Evolutionary conservation across 2,888 invertebrate species (phyloP).

Genomic region (Formica aserva): DNA sequence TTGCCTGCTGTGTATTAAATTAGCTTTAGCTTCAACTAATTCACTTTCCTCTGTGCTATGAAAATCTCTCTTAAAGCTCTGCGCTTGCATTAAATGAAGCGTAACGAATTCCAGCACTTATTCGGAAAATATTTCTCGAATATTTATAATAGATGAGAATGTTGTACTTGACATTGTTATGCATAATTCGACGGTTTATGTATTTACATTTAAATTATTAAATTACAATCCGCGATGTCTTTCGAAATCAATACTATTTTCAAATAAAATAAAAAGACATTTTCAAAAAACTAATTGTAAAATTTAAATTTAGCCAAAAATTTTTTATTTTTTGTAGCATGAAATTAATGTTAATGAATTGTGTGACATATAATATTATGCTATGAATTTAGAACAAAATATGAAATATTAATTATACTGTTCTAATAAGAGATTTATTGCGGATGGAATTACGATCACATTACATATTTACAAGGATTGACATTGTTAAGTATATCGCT

Average conservation of each 20-base stretch:
- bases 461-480: background rate
- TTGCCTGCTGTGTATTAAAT: slow-evolving; percentile 50
- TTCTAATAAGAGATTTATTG: background rate
- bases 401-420: slow-evolving; percentile 7
- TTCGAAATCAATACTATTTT: background rate
- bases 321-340: background rate
- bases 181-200: background rate
- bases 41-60: slow-evolving; percentile 31
- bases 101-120: slow-evolving; percentile 31
- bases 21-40: slow-evolving; percentile 53
- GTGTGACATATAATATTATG: background rate
- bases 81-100: slow-evolving; percentile 56
- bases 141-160: slow-evolving; percentile 15
- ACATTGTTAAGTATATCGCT: background rate
- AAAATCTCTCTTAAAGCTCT: slow-evolving; percentile 53
- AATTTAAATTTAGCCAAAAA: background rate
- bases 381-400: background rate
- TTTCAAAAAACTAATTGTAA: background rate
- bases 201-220: background rate
- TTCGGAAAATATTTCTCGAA: slow-evolving; percentile 42
- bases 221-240: background rate
- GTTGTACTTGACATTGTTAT: background rate
- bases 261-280: background rate
- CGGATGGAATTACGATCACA: background rate
- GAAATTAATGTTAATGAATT: background rate